Base-by-base conservation (phyloP, 2,888 invertebrate genomes). In the Microplitis deprimator region DNA sequence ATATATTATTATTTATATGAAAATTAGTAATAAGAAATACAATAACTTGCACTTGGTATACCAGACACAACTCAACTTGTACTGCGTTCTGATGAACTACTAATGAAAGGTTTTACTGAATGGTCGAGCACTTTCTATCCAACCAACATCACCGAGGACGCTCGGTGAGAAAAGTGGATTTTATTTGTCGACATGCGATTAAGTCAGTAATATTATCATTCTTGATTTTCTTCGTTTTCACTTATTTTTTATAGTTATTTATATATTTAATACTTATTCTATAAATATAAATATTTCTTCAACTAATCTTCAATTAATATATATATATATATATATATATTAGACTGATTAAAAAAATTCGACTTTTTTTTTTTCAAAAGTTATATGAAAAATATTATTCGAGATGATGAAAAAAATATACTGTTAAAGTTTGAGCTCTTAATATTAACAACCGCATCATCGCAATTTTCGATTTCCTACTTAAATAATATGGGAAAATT, bases 101-200 rank as follows among this genome's bases (percentile, higher is more conserved):
- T 68, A 50, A 61, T 79, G 75, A 80, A 76, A 78, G 75, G 79
- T 79, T 75, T 81, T 83, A 84, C 87, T 81, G 79, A 89, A 88
- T 89, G 89, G 89, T 84, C 86, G 89, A 87, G 87, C 84, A 88
- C 89, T 89, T 89, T 89, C 88, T 89, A 88, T 81, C 70, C 82
- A 83, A 75, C 81, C 78, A 80, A 78, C 78, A 70, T 79, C 81
- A 50, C 70, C 77, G 73, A 61, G 73, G 80, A 78, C 80, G 75
- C 79, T 79, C 79, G 79, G 75, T 79, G 81, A 83, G 83, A 82
- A 84, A 84, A 83, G 82, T 83, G 80, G 81, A 81, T 82, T 84
- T 70, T 65, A 75, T 76, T 50, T 50, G 50, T 50, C 50, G 67
- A 72, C 61, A 59, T 70, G 40, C 70, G 50, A 29, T 61, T 67